phyloP scores from a whole-genome alignment of 2,113 vertebrate species.

The Apteryx owenii region DNA sequence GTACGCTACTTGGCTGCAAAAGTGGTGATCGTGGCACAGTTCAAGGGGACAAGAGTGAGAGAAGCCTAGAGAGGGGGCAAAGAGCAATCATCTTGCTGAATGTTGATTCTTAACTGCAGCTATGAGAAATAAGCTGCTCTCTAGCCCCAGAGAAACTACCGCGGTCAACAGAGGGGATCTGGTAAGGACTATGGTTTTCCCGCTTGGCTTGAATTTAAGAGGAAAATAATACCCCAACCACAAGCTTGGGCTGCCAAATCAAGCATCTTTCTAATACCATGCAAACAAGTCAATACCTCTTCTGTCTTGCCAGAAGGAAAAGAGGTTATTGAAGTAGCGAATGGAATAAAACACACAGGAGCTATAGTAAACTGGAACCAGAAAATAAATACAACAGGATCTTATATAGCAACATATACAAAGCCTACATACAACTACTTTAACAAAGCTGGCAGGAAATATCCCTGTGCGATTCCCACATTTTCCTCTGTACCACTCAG shows the following conservation, averaged over 20 bases:
- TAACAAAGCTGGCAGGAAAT: slow-evolving; percentile 89
- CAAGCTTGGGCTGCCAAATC: background rate
- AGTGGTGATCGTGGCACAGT: background rate
- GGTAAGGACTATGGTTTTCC: background rate
- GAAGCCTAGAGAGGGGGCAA: background rate
- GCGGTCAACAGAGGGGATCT: background rate
- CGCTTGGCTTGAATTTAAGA: slow-evolving; percentile 34
- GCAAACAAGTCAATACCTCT: background rate
- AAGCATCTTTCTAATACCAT: slow-evolving; percentile 18
- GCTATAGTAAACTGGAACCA: background rate
- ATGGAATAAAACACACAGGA: background rate
- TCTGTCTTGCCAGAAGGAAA: background rate
- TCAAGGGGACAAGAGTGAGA: background rate
- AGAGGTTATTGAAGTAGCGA: slow-evolving; percentile 21
- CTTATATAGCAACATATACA: background rate
- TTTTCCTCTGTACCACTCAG: slow-evolving; percentile 91
- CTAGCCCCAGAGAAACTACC: background rate
- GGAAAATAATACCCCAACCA: slow-evolving; percentile 13
- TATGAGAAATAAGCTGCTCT: background rate
- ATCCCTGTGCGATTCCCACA: slow-evolving; percentile 84
- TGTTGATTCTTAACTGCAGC: background rate
- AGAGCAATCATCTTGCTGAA: background rate
- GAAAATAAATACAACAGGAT: background rate
- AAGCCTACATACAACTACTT: slow-evolving; percentile 85
- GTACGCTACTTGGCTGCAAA: background rate